phyloP scores from a whole-genome alignment of 2,797 vertebrate genomes.

The Hydrophis major region DNA sequence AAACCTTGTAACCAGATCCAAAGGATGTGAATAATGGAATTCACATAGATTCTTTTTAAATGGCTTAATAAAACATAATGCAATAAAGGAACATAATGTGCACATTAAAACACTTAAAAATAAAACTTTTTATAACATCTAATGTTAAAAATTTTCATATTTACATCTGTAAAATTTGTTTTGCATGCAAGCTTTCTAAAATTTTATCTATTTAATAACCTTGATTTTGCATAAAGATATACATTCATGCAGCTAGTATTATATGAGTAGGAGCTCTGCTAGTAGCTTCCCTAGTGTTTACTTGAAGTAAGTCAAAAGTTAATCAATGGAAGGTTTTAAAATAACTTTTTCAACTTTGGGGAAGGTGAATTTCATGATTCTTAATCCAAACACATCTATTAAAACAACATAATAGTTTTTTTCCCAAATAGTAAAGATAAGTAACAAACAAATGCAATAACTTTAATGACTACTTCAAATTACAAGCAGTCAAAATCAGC shows the following conservation, averaged over 20 bases:
- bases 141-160: neutral
- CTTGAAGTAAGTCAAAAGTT: neutral
- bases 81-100: neutral
- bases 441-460: neutral
- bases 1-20: neutral
- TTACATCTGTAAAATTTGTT: neutral
- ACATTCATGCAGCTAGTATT: constrained; percentile 23
- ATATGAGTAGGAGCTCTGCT: neutral
- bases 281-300: constrained; percentile 7
- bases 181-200: neutral
- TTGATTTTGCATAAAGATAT: constrained; percentile 12
- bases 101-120: neutral
- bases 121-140: neutral
- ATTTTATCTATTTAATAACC: neutral
- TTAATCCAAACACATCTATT: neutral
- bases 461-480: neutral
- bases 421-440: neutral
- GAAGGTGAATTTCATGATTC: neutral
- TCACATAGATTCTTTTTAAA: neutral
- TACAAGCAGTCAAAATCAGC: neutral
- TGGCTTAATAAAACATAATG: neutral
- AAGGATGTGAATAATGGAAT: neutral
- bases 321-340: neutral
- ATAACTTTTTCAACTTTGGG: neutral
- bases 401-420: neutral